Conservation (phyloP, 1,140 invertebrate species). For the Idris sp. region DNA sequence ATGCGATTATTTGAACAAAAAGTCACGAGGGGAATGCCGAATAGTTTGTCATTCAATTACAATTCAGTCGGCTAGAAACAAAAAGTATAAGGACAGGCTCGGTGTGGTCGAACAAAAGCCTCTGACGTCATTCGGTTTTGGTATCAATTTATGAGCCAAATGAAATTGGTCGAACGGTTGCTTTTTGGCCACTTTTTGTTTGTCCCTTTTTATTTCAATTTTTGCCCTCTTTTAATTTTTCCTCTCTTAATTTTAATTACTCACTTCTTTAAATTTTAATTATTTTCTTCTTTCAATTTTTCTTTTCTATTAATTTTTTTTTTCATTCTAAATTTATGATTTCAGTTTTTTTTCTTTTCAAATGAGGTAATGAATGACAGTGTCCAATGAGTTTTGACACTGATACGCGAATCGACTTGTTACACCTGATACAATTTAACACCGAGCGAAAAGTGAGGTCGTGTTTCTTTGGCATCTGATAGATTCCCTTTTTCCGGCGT, state of each 20-base stretch:
- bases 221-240: too few species aligned
- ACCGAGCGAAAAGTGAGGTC: conserved; percentile 15
- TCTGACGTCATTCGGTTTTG: conserved; percentile 20
- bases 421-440: conserved; percentile 30
- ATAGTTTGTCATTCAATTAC: conserved; percentile 31
- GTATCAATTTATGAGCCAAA: conserved; percentile 26
- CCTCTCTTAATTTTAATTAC: conserved; percentile 27
- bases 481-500: conserved; percentile 17
- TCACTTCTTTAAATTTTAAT: too few species aligned
- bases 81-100: conserved; percentile 14
- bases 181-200: too few species aligned
- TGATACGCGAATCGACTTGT: conserved; percentile 9
- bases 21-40: conserved; percentile 1
- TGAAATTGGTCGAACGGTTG: conserved; percentile 15
- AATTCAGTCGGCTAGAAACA: conserved; percentile 23
- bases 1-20: conserved; percentile 10
- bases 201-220: too few species aligned
- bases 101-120: conserved; percentile 17
- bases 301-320: too few species aligned
- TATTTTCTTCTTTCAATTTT: too few species aligned
- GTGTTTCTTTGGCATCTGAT: conserved; percentile 26
- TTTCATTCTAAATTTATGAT: too few species aligned
- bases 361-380: conserved; percentile 31
- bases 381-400: conserved; percentile 14
- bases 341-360: too few species aligned